Conservation (phyloP, 2,113 vertebrate species). For the Xenus cinereus region DNA sequence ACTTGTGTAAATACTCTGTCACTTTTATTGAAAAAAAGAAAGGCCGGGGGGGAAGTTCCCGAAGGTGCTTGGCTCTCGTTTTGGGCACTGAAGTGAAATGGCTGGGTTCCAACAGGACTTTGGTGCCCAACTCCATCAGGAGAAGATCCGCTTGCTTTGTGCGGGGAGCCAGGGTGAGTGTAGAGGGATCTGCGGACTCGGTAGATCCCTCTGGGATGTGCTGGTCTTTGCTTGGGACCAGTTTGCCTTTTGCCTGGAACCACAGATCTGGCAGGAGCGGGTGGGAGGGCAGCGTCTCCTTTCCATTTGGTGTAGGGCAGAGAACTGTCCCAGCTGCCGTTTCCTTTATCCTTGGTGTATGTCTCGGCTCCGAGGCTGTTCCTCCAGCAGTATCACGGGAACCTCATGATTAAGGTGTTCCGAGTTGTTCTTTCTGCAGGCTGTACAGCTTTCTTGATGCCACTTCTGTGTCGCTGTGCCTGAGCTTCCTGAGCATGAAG, state of each 20-base stretch:
- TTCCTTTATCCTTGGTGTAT: not conserved
- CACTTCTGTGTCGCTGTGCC: not conserved
- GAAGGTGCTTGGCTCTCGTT: not conserved
- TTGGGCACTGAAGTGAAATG: not conserved
- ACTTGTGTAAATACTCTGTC: not conserved
- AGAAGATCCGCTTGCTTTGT: not conserved
- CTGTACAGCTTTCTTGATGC: not conserved
- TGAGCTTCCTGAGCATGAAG: not conserved
- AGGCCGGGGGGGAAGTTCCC: rapidly evolving
- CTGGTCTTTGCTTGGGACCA: not conserved
- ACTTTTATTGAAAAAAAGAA: not conserved
- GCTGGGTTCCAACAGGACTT: not conserved
- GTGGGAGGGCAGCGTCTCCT: rapidly evolving
- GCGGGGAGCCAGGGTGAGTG: not conserved
- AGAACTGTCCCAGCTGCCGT: not conserved
- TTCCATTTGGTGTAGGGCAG: not conserved
- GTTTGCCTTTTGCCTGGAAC: not conserved
- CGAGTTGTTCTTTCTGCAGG: not conserved
- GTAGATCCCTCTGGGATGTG: not conserved
- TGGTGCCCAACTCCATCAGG: not conserved
- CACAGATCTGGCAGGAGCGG: rapidly evolving
- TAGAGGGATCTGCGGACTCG: not conserved
- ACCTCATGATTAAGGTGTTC: not conserved
- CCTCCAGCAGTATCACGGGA: not conserved
- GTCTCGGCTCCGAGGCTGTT: not conserved